Evolutionary conservation across 2,888 invertebrate genomes (phyloP), one percentile per base, ranked within the genome.

Genomic region (Cryptocephalus moraei): DNA sequence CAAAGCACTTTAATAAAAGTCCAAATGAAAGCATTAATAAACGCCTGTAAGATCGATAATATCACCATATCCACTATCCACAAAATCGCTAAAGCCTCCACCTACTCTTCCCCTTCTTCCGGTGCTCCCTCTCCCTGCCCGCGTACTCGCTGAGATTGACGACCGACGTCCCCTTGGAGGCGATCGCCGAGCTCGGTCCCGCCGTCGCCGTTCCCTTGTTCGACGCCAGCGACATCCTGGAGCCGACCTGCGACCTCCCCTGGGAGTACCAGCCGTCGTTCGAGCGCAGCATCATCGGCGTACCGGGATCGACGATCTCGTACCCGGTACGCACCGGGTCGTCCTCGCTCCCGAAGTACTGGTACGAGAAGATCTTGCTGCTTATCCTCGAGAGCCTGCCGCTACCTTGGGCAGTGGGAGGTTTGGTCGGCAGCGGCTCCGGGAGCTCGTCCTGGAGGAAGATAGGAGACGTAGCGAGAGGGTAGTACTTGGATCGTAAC

Each of bases 231-330:
- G 71, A 72, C 32, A 59, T 34, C 50, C 62, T 59, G 4, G 71
- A 72, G 22, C 68, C 64, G 44, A 62, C 52, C 39, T 62, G 52
- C 0, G 66, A 65, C 51, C 58, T 54, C 53, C 56, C 63, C 60
- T 48, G 75, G 56, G 75, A 77, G 57, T 75, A 80, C 68, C 79
- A 80, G 1, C 80, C 80, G 56, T 81, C 80, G 52, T 81, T 81
- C 8, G 78, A 75, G 49, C 73, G 65, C 22, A 78, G 62, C 75
- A 84, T 75, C 82, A 83, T 84, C 0, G 83, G 82, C 8, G 80
- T 74, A 44, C 79, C 57, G 3, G 82, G 80, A 51, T 80, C 81
- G 2, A 76, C 78, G 22, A 82, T 79, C 67, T 81, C 79, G 58
- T 82, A 81, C 32, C 81, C 69, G 41, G 76, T 78, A 8, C 76